These are phyloP conservation scores for Caenorhabditis parvicauda DNA, from an alignment of 2,888 invertebrate genomes.

Conservation along the genomic window DNA sequence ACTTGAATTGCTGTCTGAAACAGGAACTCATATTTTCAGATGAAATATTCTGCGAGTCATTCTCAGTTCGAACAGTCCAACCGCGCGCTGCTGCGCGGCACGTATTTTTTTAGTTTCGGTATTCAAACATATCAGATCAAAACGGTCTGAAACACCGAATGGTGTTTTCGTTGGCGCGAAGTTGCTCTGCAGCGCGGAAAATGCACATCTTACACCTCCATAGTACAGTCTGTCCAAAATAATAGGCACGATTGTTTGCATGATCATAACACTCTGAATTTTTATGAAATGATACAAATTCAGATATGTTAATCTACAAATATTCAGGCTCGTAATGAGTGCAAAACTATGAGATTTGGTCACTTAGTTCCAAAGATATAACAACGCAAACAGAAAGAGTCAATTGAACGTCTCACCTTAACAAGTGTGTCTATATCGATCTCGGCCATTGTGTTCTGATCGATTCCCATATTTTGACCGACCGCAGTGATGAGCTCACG, in stretches of 20 bases:
- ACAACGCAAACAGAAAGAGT: too few species aligned
- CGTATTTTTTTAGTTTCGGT: too few species aligned
- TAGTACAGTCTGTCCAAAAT: too few species aligned
- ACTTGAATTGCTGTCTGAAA: slow-evolving; percentile 56
- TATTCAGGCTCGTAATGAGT: too few species aligned
- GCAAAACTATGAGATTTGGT: not conserved
- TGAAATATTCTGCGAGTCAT: not conserved
- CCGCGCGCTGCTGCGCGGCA: too few species aligned
- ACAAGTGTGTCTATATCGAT: slow-evolving; percentile 56
- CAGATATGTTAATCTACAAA: too few species aligned
- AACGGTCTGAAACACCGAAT: not conserved
- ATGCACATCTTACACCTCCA: too few species aligned
- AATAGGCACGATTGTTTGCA: too few species aligned
- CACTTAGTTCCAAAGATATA: not conserved
- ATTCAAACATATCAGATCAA: not conserved
- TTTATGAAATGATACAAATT: not conserved
- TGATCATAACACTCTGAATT: too few species aligned
- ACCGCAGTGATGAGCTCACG: slow-evolving; percentile 54
- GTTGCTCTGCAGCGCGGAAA: too few species aligned
- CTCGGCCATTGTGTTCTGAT: slow-evolving; percentile 48
- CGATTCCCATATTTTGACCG: slow-evolving; percentile 58
- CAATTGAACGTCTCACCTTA: slow-evolving; percentile 24
- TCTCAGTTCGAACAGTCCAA: not conserved
- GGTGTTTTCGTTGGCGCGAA: too few species aligned
- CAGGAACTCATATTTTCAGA: not conserved